Conservation (phyloP, 2,888 invertebrate species). For the Prenolepis imparis region DNA sequence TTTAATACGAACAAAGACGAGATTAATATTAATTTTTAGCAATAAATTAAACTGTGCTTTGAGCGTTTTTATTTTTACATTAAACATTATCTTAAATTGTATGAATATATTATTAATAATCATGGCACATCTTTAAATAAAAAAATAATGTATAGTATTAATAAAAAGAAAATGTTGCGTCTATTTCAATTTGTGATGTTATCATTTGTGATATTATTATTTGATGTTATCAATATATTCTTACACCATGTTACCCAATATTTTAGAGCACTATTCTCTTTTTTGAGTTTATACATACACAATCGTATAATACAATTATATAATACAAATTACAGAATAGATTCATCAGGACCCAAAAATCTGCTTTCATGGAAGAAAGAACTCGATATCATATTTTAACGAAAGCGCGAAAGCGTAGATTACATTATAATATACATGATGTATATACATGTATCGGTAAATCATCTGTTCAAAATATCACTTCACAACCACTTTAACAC, state of each 20-base stretch:
- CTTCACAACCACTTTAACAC: constrained; percentile 71
- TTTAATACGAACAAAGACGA: background rate
- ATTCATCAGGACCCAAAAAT: constrained; percentile 41
- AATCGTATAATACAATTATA: constrained; percentile 38
- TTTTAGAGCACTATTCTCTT: background rate
- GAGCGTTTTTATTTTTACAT: constrained; percentile 20
- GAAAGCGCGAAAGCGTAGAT: constrained; percentile 58
- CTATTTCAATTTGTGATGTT: background rate
- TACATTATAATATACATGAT: constrained; percentile 64
- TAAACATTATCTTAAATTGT: constrained; percentile 39
- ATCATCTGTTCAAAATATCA: constrained; percentile 58
- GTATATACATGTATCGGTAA: constrained; percentile 60
- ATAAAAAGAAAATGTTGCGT: constrained; percentile 23
- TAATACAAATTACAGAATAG: constrained; percentile 37
- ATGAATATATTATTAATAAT: constrained; percentile 29
- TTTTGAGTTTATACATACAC: constrained; percentile 11
- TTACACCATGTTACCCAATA: background rate
- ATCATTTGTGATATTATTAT: background rate
- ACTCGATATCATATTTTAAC: constrained; percentile 45
- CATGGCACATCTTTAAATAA: constrained; percentile 63
- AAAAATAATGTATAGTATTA: constrained; percentile 32
- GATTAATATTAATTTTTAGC: background rate
- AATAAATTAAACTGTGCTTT: constrained; percentile 42
- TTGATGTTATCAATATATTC: background rate
- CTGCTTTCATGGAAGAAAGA: constrained; percentile 48